phyloP scores from a whole-genome alignment of 2,888 invertebrate species.

The Priapulus caudatus region DNA sequence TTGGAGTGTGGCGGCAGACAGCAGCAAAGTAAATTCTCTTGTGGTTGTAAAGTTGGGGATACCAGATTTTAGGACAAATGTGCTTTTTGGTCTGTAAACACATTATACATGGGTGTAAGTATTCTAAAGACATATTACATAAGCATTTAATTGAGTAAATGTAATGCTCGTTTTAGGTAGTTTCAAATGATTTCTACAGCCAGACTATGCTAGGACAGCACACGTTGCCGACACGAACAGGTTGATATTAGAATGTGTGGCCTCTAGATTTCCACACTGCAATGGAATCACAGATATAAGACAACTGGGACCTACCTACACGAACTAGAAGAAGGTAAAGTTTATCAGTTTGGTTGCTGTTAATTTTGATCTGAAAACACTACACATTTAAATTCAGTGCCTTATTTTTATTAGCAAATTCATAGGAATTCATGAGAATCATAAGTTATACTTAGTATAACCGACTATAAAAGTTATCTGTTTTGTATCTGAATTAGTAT shows the following conservation, averaged over 20 bases:
- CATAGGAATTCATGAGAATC: not conserved
- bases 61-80: too few relatives aligned
- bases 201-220: conserved; percentile 80
- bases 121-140: too few relatives aligned
- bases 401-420: conserved; percentile 9
- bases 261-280: conserved; percentile 77
- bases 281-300: conserved; percentile 88
- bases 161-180: conserved; percentile 55
- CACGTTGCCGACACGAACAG: conserved; percentile 63
- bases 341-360: not conserved
- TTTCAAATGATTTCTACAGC: conserved; percentile 62
- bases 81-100: too few relatives aligned
- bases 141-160: too few relatives aligned
- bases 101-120: too few relatives aligned
- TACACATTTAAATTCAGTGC: conserved; percentile 37
- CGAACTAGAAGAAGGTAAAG: conserved; percentile 50
- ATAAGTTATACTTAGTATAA: not conserved
- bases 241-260: conserved; percentile 69
- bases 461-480: not conserved
- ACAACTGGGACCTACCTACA: conserved; percentile 80
- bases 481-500: conserved; percentile 6
- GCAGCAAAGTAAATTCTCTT: too few relatives aligned
- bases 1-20: too few relatives aligned
- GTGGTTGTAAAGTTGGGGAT: too few relatives aligned
- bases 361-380: too few relatives aligned